Conservation (phyloP, 2,888 invertebrate genomes). For the Cataglyphis albicans region DNA sequence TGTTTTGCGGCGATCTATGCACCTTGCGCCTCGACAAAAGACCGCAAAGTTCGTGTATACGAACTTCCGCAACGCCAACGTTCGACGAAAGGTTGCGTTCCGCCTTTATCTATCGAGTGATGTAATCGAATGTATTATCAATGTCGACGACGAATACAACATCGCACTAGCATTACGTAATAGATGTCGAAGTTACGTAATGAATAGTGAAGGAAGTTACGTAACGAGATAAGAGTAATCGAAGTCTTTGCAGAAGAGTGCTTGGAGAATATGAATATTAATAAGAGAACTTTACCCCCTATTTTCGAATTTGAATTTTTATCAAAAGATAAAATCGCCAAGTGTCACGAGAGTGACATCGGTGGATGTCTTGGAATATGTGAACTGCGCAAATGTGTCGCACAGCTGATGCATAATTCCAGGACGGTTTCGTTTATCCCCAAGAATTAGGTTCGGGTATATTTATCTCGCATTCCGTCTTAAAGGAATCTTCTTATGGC, state of each 20-base stretch:
- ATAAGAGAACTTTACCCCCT: too few relatives aligned
- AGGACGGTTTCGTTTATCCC: not conserved
- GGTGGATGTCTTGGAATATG: not conserved
- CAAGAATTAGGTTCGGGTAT: not conserved
- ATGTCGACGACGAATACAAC: conserved; percentile 1
- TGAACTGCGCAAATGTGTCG: not conserved
- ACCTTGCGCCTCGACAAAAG: not conserved
- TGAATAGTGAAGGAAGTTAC: not conserved
- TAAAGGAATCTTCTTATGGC: conserved; percentile 30
- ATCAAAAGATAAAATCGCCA: not conserved
- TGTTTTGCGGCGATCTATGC: not conserved
- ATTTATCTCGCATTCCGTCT: conserved; percentile 32
- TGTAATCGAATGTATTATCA: conserved; percentile 34
- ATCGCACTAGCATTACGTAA: not conserved
- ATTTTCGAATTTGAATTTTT: not conserved
- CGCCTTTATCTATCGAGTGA: conserved; percentile 15
- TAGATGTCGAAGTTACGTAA: not conserved
- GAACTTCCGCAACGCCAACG: conserved; percentile 11
- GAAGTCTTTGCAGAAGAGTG: not conserved
- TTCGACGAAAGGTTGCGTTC: not conserved
- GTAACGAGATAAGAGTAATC: not conserved
- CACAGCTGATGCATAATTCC: not conserved
- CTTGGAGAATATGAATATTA: not conserved
- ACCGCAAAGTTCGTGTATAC: not conserved
- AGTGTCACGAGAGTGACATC: not conserved